Conservation (phyloP, 2,888 invertebrate species). For the Fabriciana adippe region DNA sequence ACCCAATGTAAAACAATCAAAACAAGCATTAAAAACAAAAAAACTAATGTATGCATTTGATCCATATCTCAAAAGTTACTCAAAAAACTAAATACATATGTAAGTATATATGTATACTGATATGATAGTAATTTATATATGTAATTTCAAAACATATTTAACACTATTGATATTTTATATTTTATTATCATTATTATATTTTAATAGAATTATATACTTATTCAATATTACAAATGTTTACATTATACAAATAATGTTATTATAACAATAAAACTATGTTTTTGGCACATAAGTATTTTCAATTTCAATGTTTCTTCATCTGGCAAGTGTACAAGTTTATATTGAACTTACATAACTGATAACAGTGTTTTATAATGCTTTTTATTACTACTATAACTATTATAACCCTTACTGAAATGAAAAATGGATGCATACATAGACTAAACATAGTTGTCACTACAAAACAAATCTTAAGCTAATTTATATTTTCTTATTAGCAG, state of each 20-base stretch:
- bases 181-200: no score
- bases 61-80: no score
- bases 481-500: neutral
- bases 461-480: neutral
- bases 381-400: conserved; percentile 50
- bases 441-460: conserved; percentile 1
- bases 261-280: conserved; percentile 34
- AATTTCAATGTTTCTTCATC: conserved; percentile 42
- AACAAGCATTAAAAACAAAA: no score
- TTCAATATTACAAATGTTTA: neutral
- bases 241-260: conserved; percentile 9
- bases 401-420: neutral
- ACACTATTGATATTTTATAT: neutral
- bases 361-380: conserved; percentile 66
- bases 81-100: no score
- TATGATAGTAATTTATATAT: neutral
- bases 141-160: neutral
- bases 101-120: neutral
- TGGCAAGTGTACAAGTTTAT: conserved; percentile 55
- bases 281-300: conserved; percentile 42
- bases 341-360: conserved; percentile 73
- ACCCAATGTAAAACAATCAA: no score
- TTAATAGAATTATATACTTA: neutral
- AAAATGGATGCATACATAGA: conserved; percentile 1
- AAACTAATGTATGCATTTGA: no score